These are phyloP conservation scores for Semicossyphus pulcher DNA, from an alignment of 2,113 vertebrate species.

Conservation along the genomic window DNA sequence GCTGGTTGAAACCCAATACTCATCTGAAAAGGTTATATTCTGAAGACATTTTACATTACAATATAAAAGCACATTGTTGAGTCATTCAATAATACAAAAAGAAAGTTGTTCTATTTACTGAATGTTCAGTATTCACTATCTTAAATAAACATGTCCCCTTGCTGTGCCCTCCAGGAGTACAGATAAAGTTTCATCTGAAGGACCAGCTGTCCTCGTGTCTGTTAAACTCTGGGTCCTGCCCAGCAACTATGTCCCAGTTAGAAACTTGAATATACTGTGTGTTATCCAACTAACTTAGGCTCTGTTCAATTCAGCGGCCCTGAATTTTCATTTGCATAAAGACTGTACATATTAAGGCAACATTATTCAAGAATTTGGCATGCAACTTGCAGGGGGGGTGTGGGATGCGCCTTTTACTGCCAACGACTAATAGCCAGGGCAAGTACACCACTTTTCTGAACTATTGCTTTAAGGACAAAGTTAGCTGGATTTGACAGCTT, in stretches of 20 bases:
- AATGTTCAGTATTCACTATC: conserved; percentile 25
- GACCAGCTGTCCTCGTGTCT: conserved; percentile 62
- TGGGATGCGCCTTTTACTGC: no score
- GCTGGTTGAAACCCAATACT: background rate
- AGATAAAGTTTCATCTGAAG: conserved; percentile 44
- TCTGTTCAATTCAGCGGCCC: background rate
- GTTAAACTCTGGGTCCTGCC: conserved; percentile 66
- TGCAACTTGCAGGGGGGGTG: no score
- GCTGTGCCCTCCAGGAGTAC: conserved; percentile 66
- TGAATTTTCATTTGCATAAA: conserved; percentile 12
- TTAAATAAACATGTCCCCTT: conserved; percentile 62
- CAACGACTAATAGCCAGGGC: no score
- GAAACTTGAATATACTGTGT: background rate
- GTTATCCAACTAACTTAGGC: background rate
- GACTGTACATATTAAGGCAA: background rate
- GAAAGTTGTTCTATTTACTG: conserved; percentile 3
- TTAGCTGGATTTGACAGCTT: no score
- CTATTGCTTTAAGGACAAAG: no score
- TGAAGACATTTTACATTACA: background rate
- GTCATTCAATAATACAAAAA: background rate
- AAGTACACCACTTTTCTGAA: no score
- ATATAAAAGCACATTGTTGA: conserved; percentile 20
- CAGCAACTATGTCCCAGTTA: conserved; percentile 24
- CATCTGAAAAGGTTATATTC: background rate
- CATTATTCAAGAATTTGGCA: no score